These are phyloP conservation scores for Phylloscopus trochiloides DNA, from an alignment of 2,113 vertebrate species.

Conservation along the genomic window DNA sequence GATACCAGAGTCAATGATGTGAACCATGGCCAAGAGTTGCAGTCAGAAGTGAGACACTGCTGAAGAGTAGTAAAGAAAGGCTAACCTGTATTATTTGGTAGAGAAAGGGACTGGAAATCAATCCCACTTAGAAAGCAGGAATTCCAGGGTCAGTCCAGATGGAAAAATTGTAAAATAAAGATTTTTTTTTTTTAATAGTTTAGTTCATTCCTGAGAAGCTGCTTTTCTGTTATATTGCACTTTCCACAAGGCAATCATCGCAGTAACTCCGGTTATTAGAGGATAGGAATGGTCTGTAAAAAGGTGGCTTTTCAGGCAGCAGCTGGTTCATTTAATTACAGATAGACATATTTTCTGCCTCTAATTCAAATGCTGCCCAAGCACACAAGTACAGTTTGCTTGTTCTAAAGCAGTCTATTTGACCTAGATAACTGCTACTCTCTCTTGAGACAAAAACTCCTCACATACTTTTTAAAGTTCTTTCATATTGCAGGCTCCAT, in stretches of 20 bases:
- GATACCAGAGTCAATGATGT: background rate
- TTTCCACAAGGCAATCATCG: background rate
- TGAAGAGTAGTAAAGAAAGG: background rate
- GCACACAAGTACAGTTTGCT: background rate
- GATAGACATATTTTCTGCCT: background rate
- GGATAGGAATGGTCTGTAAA: background rate
- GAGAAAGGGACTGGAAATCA: background rate
- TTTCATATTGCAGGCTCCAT: background rate
- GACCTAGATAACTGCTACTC: slow-evolving; percentile 2
- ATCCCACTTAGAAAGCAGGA: background rate
- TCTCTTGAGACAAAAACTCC: background rate
- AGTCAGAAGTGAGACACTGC: background rate
- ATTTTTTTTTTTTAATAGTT: background rate
- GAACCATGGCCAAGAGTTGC: background rate
- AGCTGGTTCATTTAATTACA: background rate
- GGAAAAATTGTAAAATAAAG: background rate
- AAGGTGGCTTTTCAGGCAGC: background rate
- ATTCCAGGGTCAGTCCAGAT: background rate
- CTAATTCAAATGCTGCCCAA: background rate
- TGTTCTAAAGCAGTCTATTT: background rate
- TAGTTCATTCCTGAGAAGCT: background rate
- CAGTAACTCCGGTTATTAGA: background rate
- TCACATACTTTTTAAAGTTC: background rate
- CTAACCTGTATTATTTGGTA: background rate
- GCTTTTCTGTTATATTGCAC: background rate